Conservation (phyloP, 2,888 invertebrate genomes). For the Stegophylla sp. region DNA sequence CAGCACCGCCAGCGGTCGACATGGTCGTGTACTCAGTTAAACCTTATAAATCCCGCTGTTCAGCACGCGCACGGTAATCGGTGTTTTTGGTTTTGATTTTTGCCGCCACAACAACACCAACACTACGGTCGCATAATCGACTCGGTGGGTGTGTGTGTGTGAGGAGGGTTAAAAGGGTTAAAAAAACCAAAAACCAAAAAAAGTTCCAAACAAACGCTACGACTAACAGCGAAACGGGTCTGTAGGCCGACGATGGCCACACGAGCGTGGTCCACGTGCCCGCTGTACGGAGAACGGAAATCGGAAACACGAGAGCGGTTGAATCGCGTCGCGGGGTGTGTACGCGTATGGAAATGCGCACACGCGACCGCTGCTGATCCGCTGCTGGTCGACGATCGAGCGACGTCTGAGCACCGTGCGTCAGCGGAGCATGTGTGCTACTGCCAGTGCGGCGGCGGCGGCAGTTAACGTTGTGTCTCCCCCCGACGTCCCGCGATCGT, state of each 20-base stretch:
- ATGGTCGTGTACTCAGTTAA: no score
- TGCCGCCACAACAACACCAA: no score
- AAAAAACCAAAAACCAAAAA: no score
- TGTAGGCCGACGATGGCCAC: no score
- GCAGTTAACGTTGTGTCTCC: background rate
- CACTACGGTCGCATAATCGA: background rate
- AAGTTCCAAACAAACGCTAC: no score
- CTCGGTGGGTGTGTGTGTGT: no score
- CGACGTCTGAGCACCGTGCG: constrained; percentile 1
- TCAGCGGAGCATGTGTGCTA: constrained; percentile 32
- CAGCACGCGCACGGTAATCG: no score
- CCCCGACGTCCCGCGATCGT: background rate
- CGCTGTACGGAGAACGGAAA: background rate
- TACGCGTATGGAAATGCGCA: background rate
- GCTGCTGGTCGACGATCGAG: background rate
- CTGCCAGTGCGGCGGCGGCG: constrained; percentile 8
- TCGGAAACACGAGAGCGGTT: no score
- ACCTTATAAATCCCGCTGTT: no score
- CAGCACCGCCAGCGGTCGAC: background rate
- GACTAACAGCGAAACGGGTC: no score
- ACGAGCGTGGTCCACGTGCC: background rate
- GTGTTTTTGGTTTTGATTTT: no score
- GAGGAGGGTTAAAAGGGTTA: no score
- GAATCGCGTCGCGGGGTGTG: background rate
- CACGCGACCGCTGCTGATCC: constrained; percentile 15